Conservation (phyloP, 1,140 invertebrate genomes). For the Lordiphosa clarofinis region DNA sequence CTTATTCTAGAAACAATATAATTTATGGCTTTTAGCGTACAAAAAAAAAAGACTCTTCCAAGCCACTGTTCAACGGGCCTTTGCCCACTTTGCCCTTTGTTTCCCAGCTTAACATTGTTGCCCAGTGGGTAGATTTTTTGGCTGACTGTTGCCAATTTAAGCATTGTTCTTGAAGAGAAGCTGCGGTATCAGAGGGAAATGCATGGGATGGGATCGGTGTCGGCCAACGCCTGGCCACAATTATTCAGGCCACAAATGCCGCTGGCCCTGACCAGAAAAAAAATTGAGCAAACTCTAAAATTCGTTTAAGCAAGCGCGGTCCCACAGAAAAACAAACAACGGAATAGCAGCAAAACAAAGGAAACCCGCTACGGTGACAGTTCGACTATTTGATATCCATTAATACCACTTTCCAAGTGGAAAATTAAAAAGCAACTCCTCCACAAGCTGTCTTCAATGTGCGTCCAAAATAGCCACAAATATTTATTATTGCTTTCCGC, state of each 20-base stretch:
- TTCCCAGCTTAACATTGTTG: slow-evolving; percentile 65
- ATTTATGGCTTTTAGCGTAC: no score
- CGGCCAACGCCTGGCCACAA: slow-evolving; percentile 51
- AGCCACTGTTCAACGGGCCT: no score
- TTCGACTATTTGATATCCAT: background rate
- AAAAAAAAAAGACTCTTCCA: no score
- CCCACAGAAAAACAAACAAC: background rate
- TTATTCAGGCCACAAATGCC: slow-evolving; percentile 67
- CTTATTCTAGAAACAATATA: no score
- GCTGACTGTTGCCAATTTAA: slow-evolving; percentile 50
- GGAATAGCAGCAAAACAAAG: slow-evolving; percentile 4
- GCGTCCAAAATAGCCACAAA: slow-evolving; percentile 55
- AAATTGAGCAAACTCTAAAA: slow-evolving; percentile 50
- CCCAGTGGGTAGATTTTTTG: slow-evolving; percentile 53
- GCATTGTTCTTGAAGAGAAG: slow-evolving; percentile 42
- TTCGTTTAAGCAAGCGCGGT: slow-evolving; percentile 45
- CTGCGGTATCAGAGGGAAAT: slow-evolving; percentile 10
- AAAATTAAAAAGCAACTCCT: background rate
- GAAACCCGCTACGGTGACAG: slow-evolving; percentile 2
- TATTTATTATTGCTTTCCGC: slow-evolving; percentile 64
- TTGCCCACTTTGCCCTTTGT: slow-evolving; percentile 61
- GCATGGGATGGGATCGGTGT: background rate
- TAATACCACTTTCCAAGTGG: slow-evolving; percentile 3
- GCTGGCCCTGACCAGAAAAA: slow-evolving; percentile 31
- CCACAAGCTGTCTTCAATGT: background rate